Percentiles rank a stretch among this genome's conserved stretches.
phyloP scores from a whole-genome alignment of 2,888 invertebrate species.

The Tetrapedia diversipes region DNA sequence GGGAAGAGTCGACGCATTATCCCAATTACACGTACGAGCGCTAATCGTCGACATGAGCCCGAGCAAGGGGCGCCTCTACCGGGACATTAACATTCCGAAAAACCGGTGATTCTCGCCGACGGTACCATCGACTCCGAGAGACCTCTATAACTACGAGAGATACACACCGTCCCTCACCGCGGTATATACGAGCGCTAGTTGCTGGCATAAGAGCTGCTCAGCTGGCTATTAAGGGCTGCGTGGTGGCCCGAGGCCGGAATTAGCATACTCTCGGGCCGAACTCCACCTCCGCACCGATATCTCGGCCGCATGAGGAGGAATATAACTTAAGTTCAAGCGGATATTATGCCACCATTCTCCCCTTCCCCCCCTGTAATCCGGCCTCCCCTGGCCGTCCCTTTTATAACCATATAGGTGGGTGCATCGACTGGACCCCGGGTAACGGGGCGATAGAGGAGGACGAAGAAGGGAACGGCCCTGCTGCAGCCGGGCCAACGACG shows the following conservation, averaged over 20 bases:
- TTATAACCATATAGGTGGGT: conserved; percentile 77
- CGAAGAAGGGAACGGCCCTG: background rate
- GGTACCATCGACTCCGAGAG: conserved; percentile 66
- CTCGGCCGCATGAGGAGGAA: conserved; percentile 75
- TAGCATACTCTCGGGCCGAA: conserved; percentile 81
- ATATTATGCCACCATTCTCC: conserved; percentile 82
- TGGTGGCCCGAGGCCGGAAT: conserved; percentile 82
- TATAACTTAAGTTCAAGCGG: conserved; percentile 81
- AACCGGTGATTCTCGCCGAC: conserved; percentile 74
- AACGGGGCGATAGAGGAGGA: conserved; percentile 63
- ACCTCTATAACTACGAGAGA: conserved; percentile 70
- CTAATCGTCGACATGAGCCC: conserved; percentile 67
- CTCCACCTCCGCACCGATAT: conserved; percentile 81
- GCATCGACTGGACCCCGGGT: conserved; percentile 69
- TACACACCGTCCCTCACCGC: conserved; percentile 34
- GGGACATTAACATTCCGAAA: conserved; percentile 71
- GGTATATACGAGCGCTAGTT: conserved; percentile 77
- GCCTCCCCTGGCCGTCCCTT: conserved; percentile 61
- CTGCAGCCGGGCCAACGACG: no score
- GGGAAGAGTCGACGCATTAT: conserved; percentile 53
- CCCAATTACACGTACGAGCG: conserved; percentile 70
- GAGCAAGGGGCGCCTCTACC: conserved; percentile 64
- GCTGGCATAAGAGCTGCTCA: conserved; percentile 79
- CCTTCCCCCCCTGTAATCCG: conserved; percentile 70
- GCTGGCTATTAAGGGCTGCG: conserved; percentile 82